A percentile compares a stretch with the other conserved stretches of the same genome.
phyloP scores from a whole-genome alignment of 1,140 invertebrate genomes.

The Ceratina australensis region DNA sequence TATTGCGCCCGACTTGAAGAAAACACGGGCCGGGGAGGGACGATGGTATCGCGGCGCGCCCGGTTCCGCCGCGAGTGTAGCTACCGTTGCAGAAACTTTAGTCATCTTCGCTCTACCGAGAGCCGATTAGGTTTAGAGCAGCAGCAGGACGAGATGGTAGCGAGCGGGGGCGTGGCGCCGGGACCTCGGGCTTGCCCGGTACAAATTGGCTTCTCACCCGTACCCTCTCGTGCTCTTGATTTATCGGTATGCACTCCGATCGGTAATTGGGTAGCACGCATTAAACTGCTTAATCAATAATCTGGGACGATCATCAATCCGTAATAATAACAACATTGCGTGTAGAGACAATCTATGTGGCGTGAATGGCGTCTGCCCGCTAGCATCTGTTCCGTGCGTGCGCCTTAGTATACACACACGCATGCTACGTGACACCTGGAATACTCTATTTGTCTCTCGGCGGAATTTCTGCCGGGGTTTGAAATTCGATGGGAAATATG shows the following conservation, averaged over 20 bases:
- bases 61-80: slow-evolving; percentile 41
- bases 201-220: slow-evolving; percentile 56
- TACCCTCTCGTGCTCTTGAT: slow-evolving; percentile 45
- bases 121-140: slow-evolving; percentile 54
- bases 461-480: not conserved
- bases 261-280: slow-evolving; percentile 51
- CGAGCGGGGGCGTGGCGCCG: not conserved
- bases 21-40: slow-evolving; percentile 23
- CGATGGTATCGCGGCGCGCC: slow-evolving; percentile 48
- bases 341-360: slow-evolving; percentile 5
- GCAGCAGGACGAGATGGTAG: not conserved
- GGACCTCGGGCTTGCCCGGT: not conserved
- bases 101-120: slow-evolving; percentile 54
- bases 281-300: slow-evolving; percentile 58
- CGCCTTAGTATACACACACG: too few relatives aligned
- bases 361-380: not conserved
- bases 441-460: not conserved
- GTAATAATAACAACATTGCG: slow-evolving; percentile 45
- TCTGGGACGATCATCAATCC: slow-evolving; percentile 53
- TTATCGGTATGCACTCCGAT: slow-evolving; percentile 52
- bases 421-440: not conserved
- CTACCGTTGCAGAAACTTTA: slow-evolving; percentile 59
- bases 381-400: not conserved
- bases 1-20: slow-evolving; percentile 43
- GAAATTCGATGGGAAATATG: not conserved